phyloP scores from a whole-genome alignment of 30 jellyfish, hydroid and myxozoan species.

The Euphysa ruthae region DNA sequence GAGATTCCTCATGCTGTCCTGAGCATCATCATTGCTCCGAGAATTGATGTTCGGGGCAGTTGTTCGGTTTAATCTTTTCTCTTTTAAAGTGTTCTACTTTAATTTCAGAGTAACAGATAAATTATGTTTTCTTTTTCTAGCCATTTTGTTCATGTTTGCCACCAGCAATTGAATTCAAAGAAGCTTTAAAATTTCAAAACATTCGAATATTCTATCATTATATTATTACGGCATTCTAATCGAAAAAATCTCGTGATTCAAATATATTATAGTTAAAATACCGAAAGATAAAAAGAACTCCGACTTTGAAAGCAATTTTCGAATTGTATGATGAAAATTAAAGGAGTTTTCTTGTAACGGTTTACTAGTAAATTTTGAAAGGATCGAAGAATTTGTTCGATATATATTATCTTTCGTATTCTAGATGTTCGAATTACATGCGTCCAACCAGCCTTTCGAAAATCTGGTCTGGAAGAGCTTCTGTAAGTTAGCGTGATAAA shows the following conservation, averaged over 20 bases:
- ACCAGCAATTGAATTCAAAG: background rate
- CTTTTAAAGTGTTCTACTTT: constrained; percentile 12
- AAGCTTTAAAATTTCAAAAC: constrained; percentile 2
- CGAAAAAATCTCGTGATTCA: background rate
- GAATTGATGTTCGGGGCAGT: constrained; percentile 30
- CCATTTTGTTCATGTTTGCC: background rate
- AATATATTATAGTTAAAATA: background rate
- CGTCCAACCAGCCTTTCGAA: no score
- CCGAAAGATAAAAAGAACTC: background rate
- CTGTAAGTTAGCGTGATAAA: no score
- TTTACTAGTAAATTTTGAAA: no score
- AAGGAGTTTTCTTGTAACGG: no score
- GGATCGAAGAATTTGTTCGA: no score
- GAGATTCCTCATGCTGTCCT: constrained; percentile 26
- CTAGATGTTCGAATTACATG: no score
- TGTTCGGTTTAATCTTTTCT: background rate
- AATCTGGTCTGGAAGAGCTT: no score
- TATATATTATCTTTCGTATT: no score
- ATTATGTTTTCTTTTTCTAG: background rate
- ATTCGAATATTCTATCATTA: background rate
- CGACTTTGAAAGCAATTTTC: background rate
- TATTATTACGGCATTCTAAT: no score
- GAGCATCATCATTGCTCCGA: constrained; percentile 35
- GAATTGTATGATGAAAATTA: background rate
- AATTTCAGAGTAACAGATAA: constrained; percentile 4